Conservation (phyloP, 2,797 vertebrate genomes). For the Sardinella longiceps region DNA sequence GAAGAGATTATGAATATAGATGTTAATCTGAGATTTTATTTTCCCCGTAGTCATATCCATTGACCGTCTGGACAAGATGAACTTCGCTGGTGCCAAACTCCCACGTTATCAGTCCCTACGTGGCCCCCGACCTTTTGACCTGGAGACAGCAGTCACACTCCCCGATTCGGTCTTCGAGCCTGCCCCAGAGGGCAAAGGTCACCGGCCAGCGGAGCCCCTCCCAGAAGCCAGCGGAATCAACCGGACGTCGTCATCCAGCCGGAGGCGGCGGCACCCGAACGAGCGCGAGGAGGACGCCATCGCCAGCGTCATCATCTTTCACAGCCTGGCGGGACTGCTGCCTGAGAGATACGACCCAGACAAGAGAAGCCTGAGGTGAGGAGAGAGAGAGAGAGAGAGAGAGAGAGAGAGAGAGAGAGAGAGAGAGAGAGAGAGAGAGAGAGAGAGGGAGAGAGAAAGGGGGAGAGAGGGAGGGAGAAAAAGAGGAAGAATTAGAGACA, state of each 20-base stretch:
- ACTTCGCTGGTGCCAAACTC: constrained; percentile 84
- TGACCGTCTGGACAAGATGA: constrained; percentile 89
- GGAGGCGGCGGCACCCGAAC: constrained; percentile 81
- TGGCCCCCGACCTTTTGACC: constrained; percentile 82
- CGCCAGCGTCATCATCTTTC: constrained; percentile 92
- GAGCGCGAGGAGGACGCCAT: constrained; percentile 82
- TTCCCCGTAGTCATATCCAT: constrained; percentile 85
- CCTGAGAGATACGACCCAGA: constrained; percentile 90
- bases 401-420: neutral
- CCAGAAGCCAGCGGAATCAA: constrained; percentile 65
- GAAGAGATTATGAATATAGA: neutral
- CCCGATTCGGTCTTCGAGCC: constrained; percentile 84
- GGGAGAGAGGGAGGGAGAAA: neutral
- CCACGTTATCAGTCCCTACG: constrained; percentile 86
- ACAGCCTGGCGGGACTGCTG: constrained; percentile 86
- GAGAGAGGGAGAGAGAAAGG: neutral
- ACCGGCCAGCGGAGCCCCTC: constrained; percentile 70
- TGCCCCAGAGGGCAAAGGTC: constrained; percentile 67
- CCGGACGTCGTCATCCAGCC: constrained; percentile 59
- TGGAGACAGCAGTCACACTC: constrained; percentile 87
- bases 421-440: neutral
- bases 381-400: neutral
- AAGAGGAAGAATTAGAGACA: neutral
- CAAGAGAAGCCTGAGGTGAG: constrained; percentile 91
- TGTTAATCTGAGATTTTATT: neutral